phyloP scores from a whole-genome alignment of 2,888 invertebrate genomes.

The Disparrhopalites patrizii region DNA sequence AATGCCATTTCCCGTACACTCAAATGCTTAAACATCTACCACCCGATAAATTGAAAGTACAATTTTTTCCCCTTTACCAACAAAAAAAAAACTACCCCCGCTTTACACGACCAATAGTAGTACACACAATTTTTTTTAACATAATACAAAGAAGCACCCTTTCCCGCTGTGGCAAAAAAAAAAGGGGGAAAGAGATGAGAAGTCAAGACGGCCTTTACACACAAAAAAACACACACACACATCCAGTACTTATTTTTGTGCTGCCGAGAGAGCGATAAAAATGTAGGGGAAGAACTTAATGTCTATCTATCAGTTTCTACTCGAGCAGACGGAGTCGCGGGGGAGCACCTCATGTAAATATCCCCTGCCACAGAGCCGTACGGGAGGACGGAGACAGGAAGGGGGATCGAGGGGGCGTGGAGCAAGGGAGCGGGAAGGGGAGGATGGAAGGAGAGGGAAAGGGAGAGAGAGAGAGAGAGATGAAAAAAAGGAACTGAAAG shows the following conservation, averaged over 20 bases:
- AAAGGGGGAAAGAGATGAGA: neutral
- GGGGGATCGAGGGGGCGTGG: too few relatives aligned
- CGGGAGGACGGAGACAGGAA: too few relatives aligned
- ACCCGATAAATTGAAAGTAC: constrained; percentile 8
- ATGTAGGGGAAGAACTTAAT: constrained; percentile 1
- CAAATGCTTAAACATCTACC: constrained; percentile 6
- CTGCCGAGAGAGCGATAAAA: neutral
- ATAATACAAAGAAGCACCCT: too few relatives aligned
- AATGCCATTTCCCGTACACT: constrained; percentile 8
- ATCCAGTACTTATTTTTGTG: neutral
- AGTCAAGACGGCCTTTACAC: neutral
- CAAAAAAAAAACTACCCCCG: neutral
- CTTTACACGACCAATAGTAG: too few relatives aligned
- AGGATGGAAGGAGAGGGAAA: neutral
- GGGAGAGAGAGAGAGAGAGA: neutral
- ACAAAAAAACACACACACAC: too few relatives aligned
- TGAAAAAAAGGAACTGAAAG: too few relatives aligned
- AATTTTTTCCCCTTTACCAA: too few relatives aligned
- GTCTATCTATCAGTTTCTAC: constrained; percentile 3
- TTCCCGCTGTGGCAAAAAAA: neutral
- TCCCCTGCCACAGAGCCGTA: too few relatives aligned
- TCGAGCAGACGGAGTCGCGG: neutral
- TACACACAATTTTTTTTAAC: too few relatives aligned
- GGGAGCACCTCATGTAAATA: neutral
- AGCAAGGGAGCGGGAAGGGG: too few relatives aligned